Conservation (phyloP, 2,797 vertebrate genomes). For the Danionella dracula region DNA sequence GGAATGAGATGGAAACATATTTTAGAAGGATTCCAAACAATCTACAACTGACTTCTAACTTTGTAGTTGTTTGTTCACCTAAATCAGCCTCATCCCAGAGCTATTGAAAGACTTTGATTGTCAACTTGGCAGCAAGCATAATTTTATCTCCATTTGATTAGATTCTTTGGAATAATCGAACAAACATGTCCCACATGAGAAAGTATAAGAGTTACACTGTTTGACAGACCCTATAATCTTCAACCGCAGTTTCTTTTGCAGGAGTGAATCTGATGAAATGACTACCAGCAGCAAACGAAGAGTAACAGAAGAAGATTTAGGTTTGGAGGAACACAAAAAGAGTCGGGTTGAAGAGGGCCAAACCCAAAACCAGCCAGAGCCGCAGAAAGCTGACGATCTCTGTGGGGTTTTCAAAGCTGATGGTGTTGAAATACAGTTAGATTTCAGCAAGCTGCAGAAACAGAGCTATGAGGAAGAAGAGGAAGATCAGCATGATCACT, state of each 20-base stretch:
- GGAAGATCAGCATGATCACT: conserved; percentile 43
- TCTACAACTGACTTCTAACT: too few relatives aligned
- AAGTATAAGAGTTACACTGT: too few relatives aligned
- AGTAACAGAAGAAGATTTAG: conserved; percentile 51
- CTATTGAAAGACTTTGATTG: too few relatives aligned
- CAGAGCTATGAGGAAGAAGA: conserved; percentile 26
- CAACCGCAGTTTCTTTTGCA: conserved; percentile 26
- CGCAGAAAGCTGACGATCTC: conserved; percentile 49
- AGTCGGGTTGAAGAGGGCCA: conserved; percentile 49
- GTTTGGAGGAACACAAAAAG: conserved; percentile 58
- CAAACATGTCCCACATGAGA: too few relatives aligned
- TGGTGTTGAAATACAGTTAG: conserved; percentile 56
- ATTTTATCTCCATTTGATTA: too few relatives aligned
- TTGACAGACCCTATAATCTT: too few relatives aligned
- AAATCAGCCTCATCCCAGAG: too few relatives aligned
- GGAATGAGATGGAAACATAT: too few relatives aligned
- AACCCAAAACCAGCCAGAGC: conserved; percentile 46
- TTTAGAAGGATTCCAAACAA: too few relatives aligned
- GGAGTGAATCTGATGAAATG: conserved; percentile 43
- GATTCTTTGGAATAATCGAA: too few relatives aligned
- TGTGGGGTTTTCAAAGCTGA: conserved; percentile 57
- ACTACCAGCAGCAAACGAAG: conserved; percentile 51
- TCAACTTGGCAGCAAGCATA: too few relatives aligned
- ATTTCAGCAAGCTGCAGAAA: conserved; percentile 49
- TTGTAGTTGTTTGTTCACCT: too few relatives aligned